Evolutionary conservation across 2,888 invertebrate species (phyloP), one percentile per base, ranked within the genome.

Genomic region (Stramonita haemastoma): DNA sequence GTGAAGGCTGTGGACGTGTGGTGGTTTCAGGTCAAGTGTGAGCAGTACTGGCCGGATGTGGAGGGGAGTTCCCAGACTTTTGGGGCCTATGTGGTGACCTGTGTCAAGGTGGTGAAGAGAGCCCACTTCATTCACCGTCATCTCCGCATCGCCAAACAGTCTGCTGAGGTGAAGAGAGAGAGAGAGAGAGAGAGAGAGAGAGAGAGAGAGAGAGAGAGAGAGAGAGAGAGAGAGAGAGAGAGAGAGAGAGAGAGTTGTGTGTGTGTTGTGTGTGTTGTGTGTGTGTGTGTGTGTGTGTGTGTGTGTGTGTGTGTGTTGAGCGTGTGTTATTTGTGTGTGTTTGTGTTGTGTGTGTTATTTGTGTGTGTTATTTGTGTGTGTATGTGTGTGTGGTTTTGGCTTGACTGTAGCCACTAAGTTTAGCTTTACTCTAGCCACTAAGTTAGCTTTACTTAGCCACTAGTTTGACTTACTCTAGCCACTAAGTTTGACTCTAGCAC

Each of bases 21-120:
- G 6, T 26, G 86, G n/a, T 83, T 83, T 57, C 84, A 89, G 89
- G 34, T 85, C 17, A 89, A 89, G 70, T 89, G 89, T 86, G 85
- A 73, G 26, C 84, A 57, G 13, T 89, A 89, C 73, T 89, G 85
- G 85, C 89, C 89, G 73, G 29, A 46, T 29, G 19, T 19, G 1
- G 70, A 84, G 26, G 36, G 83, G 8, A 26, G 26, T 26, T 34
- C 46, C 32, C 13, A 81, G 57, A 57, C 81, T 19, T 89, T 86
- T 81, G 81, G 89, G 19, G 13, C 19, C 26, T 86, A 89, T 60
- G 86, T 57, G 15, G 32, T 89, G 79, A 79, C 81, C 36, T 36
- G n/a, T 8, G 56, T 60, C 60, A 89, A 32, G 46, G 60, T 86
- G 46, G 86, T 29, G 15, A 22, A 56, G 22, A 32, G 34, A 19